Evolutionary conservation across 1,140 invertebrate genomes (phyloP).

Genomic region (Microplitis mediator): DNA sequence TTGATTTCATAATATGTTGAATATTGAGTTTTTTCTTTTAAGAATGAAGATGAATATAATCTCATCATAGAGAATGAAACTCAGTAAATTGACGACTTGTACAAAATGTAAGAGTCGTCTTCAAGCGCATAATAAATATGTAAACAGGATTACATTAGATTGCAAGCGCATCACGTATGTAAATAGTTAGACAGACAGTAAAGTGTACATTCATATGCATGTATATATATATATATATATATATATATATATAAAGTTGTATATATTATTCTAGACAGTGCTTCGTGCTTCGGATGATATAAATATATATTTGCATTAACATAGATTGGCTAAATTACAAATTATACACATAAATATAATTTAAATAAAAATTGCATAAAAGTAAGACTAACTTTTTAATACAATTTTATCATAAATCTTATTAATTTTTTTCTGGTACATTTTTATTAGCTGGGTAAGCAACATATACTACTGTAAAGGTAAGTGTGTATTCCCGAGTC

Average conservation of each 20-base stretch:
- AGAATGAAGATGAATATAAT: not conserved
- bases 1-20: not conserved
- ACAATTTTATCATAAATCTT: not conserved
- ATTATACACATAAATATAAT: not conserved
- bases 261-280: not conserved
- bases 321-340: not conserved
- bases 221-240: too few species aligned
- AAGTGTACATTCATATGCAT: slow-evolving; percentile 2
- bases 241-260: slow-evolving; percentile 10
- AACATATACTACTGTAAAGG: too few species aligned
- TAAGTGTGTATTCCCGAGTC: too few species aligned
- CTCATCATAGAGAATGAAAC: not conserved
- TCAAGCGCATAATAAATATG: slow-evolving; percentile 38
- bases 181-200: slow-evolving; percentile 28
- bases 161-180: slow-evolving; percentile 20
- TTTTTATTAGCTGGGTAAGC: too few species aligned
- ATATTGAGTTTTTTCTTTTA: not conserved
- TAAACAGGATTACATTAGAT: slow-evolving; percentile 34
- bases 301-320: slow-evolving; percentile 17
- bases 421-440: too few species aligned
- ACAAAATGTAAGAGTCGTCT: not conserved
- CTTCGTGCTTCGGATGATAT: not conserved
- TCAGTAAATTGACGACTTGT: not conserved
- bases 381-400: not conserved
- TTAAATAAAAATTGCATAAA: not conserved